Conservation (phyloP, 2,888 invertebrate genomes). For the Dryocosmus kuriphilus region DNA sequence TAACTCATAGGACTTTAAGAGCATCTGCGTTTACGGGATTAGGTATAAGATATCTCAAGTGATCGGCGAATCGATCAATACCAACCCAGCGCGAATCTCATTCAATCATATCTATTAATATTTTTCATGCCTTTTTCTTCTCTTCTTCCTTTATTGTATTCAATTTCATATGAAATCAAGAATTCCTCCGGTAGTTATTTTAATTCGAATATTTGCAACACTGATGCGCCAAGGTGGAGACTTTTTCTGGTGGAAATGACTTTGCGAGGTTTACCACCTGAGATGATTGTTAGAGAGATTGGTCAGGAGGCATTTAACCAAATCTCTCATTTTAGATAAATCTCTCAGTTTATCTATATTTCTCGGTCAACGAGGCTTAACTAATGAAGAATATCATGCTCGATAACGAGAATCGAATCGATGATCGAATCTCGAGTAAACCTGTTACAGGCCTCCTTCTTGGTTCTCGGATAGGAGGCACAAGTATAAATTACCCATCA, state of each 20-base stretch:
- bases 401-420: slow-evolving; percentile 34
- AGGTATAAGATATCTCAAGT: slow-evolving; percentile 50
- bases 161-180: no score
- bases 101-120: neutral
- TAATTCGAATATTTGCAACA: no score
- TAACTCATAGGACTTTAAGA: slow-evolving; percentile 53
- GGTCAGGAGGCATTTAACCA: neutral
- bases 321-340: neutral
- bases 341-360: neutral
- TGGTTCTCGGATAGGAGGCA: slow-evolving; percentile 22
- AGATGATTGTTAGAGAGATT: no score
- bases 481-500: slow-evolving; percentile 35
- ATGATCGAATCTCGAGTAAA: slow-evolving; percentile 38
- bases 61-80: slow-evolving; percentile 38
- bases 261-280: no score
- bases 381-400: slow-evolving; percentile 36
- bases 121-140: neutral
- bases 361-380: neutral
- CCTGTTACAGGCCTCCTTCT: slow-evolving; percentile 6
- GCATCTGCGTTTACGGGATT: slow-evolving; percentile 61
- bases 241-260: no score
- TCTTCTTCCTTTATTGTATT: neutral
- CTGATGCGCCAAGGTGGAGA: no score
- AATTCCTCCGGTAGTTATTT: no score
- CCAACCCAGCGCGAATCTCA: neutral